Conservation (phyloP, 2,797 vertebrate species). For the Rhabdophis nuchalis region DNA sequence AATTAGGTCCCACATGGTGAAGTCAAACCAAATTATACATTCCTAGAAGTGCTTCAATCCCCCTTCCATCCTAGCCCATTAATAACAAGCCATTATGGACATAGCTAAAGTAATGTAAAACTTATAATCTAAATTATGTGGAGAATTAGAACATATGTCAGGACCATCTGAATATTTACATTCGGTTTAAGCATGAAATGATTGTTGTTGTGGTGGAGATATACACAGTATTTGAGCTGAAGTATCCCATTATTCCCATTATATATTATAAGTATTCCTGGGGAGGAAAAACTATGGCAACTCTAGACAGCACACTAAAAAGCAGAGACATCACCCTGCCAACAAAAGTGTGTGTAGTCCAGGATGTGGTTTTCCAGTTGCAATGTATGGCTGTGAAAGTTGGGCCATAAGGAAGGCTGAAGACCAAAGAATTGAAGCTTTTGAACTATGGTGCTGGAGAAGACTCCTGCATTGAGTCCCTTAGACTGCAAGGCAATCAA, state of each 20-base stretch:
- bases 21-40: slow-evolving; percentile 50
- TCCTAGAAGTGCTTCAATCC: slow-evolving; percentile 35
- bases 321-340: no score
- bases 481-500: no score
- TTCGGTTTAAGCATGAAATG: neutral
- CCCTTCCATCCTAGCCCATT: slow-evolving; percentile 13
- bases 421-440: no score
- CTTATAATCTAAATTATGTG: slow-evolving; percentile 48
- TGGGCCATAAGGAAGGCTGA: no score
- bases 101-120: slow-evolving; percentile 35
- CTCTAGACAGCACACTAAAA: no score
- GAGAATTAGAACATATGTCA: slow-evolving; percentile 36
- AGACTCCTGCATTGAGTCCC: no score
- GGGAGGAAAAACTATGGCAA: no score
- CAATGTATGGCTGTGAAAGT: no score
- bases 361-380: no score
- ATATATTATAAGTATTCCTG: no score
- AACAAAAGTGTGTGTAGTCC: no score
- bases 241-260: neutral
- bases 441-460: no score
- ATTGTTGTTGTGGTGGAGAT: neutral
- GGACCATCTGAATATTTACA: slow-evolving; percentile 4
- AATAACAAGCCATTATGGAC: slow-evolving; percentile 45
- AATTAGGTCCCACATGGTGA: slow-evolving; percentile 54
- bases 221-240: neutral